phyloP scores from a whole-genome alignment of 2,797 vertebrate species.

The Tinamus major region DNA sequence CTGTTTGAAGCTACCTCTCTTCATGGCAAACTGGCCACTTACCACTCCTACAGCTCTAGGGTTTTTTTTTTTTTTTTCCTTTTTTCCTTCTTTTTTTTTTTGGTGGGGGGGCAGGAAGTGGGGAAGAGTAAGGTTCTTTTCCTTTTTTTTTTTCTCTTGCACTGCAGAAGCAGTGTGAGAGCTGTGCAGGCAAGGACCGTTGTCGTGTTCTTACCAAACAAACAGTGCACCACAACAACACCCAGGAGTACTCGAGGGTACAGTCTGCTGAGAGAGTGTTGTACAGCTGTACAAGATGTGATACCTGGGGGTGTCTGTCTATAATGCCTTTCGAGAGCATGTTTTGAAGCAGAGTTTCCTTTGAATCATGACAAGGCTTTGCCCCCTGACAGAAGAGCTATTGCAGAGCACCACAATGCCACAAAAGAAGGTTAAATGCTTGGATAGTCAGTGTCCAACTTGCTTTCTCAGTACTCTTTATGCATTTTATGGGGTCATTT shows the following conservation, averaged over 20 bases:
- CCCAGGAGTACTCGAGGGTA: neutral
- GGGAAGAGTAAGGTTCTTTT: too few species aligned
- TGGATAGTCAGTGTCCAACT: neutral
- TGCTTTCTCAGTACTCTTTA: neutral
- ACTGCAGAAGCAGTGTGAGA: neutral
- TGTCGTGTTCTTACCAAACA: neutral
- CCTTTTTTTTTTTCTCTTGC: accelerated
- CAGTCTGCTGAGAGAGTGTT: neutral
- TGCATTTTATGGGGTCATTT: neutral
- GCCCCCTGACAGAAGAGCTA: neutral
- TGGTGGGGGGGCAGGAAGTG: too few species aligned
- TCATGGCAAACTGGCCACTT: neutral
- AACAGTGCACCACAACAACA: neutral
- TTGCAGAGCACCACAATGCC: neutral
- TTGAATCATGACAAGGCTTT: neutral
- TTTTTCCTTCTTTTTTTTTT: accelerated
- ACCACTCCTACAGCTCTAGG: neutral
- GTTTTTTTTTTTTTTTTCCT: too few species aligned
- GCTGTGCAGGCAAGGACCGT: neutral
- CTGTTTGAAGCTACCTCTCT: neutral
- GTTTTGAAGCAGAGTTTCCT: neutral
- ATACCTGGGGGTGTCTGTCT: neutral
- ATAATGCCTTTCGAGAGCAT: neutral
- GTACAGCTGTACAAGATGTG: neutral
- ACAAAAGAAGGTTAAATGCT: neutral